A percentile compares a stretch with the other conserved stretches of the same genome.
Evolutionary conservation across 2,797 vertebrate species (phyloP).

Genomic region (Clarias laeviceps): DNA sequence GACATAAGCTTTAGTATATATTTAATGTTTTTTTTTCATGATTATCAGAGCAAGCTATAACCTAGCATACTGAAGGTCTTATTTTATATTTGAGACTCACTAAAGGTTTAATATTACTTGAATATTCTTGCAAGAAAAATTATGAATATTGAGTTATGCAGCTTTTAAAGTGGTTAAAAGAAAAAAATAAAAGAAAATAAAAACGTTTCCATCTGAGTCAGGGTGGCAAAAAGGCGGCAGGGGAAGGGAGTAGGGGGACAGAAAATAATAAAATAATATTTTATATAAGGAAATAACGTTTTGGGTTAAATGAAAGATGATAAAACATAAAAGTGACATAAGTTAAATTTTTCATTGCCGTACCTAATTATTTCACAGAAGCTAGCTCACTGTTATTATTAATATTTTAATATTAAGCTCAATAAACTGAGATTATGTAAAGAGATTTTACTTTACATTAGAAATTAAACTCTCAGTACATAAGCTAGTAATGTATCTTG

Average conservation of each 20-base stretch:
- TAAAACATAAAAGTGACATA: neutral
- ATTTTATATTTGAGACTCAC: neutral
- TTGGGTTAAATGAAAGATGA: neutral
- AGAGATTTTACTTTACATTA: neutral
- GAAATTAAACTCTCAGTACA: neutral
- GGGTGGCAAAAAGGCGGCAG: no score
- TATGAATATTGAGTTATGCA: neutral
- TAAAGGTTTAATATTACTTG: neutral
- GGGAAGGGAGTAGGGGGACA: neutral
- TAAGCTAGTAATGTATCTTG: neutral
- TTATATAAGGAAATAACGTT: neutral
- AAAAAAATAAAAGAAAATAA: neutral
- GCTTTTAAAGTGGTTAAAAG: neutral
- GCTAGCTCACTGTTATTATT: no score
- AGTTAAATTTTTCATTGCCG: neutral
- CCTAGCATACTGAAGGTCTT: neutral
- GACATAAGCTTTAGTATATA: neutral
- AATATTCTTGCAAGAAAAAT: neutral
- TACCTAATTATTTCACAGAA: no score
- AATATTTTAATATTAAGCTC: neutral
- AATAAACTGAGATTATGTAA: neutral
- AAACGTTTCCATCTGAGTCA: no score
- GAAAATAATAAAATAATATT: neutral
- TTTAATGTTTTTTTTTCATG: neutral
- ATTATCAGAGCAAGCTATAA: neutral